These are phyloP conservation scores for Paradisaea rubra DNA, from an alignment of 2,113 vertebrate genomes.

Conservation along the genomic window DNA sequence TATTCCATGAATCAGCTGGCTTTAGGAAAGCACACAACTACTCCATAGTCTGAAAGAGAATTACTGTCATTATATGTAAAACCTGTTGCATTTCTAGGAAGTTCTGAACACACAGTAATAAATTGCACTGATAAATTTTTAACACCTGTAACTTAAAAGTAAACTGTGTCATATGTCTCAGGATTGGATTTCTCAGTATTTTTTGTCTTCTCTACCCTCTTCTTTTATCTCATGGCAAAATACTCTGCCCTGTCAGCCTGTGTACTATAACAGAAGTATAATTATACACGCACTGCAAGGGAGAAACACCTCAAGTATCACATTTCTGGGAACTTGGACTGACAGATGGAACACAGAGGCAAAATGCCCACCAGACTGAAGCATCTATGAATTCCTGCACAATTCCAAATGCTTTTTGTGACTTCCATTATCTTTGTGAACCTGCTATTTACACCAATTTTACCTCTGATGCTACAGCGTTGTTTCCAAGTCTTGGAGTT, in stretches of 20 bases:
- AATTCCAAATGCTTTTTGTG: background rate
- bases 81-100: background rate
- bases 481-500: background rate
- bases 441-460: background rate
- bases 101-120: background rate
- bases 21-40: background rate
- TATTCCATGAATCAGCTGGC: background rate
- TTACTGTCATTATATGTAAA: background rate
- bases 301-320: background rate
- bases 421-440: background rate
- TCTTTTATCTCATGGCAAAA: background rate
- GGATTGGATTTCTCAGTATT: background rate
- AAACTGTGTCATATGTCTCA: accelerated
- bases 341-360: background rate
- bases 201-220: background rate
- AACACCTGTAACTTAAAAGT: background rate
- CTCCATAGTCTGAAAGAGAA: background rate
- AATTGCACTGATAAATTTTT: background rate
- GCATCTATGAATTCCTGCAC: background rate
- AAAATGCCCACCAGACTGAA: background rate
- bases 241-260: background rate
- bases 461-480: background rate
- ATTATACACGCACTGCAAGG: background rate
- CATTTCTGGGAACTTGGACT: background rate
- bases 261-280: accelerated